Evolutionary conservation across 2,888 invertebrate species (phyloP).

Genomic region (Orchesellides sinensis): DNA sequence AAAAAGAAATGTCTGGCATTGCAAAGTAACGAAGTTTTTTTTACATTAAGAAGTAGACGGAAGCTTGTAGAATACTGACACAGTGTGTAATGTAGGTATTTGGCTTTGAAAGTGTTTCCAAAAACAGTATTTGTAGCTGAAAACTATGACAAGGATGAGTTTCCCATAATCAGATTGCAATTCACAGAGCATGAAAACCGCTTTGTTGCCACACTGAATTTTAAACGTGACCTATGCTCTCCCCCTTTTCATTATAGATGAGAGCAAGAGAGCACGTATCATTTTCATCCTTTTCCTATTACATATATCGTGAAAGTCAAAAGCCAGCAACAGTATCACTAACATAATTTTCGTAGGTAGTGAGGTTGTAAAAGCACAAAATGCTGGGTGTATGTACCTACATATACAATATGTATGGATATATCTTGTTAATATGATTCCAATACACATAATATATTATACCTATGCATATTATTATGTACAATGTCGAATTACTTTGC

Average conservation of each 20-base stretch:
- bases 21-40: background rate
- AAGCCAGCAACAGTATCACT: constrained; percentile 8
- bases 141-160: background rate
- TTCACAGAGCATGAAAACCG: constrained; percentile 21
- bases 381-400: no score
- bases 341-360: background rate
- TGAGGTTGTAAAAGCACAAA: no score
- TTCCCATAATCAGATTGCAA: constrained; percentile 15
- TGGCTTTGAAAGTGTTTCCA: no score
- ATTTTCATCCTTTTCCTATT: background rate
- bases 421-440: no score
- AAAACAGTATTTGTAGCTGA: no score
- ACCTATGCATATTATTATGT: no score
- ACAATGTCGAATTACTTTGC: no score
- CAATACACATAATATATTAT: no score
- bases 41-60: background rate
- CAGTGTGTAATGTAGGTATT: no score
- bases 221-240: constrained; percentile 22
- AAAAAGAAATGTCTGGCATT: background rate
- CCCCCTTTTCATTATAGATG: background rate
- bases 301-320: background rate
- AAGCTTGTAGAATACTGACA: no score
- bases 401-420: no score
- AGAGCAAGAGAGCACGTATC: background rate
- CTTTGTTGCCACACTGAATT: constrained; percentile 20